Percentiles rank a stretch among this genome's conserved stretches.
Conservation (phyloP, 2,888 invertebrate genomes). For the Dryobota labecula region DNA sequence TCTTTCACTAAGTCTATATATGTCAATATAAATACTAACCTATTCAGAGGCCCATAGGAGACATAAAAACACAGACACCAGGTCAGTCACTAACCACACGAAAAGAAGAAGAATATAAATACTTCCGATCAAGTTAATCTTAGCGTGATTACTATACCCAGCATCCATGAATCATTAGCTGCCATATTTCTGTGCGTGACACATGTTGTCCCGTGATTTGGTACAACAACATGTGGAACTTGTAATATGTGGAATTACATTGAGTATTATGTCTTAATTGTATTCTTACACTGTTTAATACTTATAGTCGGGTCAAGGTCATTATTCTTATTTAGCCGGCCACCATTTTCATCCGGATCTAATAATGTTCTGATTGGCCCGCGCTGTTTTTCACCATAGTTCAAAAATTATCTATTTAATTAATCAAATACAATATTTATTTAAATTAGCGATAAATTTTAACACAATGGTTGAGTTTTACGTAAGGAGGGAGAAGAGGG, state of each 20-base stretch:
- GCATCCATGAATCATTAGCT: constrained; percentile 38
- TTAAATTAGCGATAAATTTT: background rate
- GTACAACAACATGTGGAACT: constrained; percentile 15
- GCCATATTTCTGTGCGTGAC: constrained; percentile 34
- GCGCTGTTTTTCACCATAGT: background rate
- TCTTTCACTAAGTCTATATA: background rate
- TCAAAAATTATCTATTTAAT: background rate
- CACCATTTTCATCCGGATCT: background rate
- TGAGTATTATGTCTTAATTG: constrained; percentile 24
- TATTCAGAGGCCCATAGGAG: too few relatives aligned
- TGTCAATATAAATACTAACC: background rate
- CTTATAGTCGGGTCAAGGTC: background rate
- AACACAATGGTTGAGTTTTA: background rate
- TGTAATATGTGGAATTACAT: constrained; percentile 13
- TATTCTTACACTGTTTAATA: constrained; percentile 5
- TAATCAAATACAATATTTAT: background rate
- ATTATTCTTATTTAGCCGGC: background rate
- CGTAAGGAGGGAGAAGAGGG: too few relatives aligned
- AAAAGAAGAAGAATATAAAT: too few relatives aligned
- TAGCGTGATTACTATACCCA: background rate
- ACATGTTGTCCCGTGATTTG: constrained; percentile 38
- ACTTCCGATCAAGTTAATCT: background rate
- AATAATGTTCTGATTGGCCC: background rate
- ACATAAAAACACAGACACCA: too few relatives aligned
- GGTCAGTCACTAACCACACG: too few relatives aligned